A percentile compares a stretch with the other conserved stretches of the same genome.
Evolutionary conservation across 2,797 vertebrate species (phyloP).

Genomic region (Threskiornis aethiopicus): DNA sequence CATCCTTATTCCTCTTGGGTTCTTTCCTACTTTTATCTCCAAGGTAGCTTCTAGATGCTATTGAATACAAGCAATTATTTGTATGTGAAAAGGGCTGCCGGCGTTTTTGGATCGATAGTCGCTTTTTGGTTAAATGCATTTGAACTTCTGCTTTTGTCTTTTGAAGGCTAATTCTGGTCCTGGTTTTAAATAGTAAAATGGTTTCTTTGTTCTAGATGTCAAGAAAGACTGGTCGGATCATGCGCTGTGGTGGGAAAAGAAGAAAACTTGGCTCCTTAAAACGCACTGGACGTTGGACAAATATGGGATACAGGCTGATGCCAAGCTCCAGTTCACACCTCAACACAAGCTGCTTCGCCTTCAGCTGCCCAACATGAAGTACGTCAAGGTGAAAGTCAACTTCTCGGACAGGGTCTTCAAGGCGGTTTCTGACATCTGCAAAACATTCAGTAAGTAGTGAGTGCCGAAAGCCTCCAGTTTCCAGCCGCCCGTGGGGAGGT

Average conservation of each 20-base stretch:
- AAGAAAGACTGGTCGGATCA: slow-evolving; percentile 99
- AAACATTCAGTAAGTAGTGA: slow-evolving; percentile 95
- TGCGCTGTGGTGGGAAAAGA: slow-evolving; percentile 99
- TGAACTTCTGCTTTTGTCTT: not conserved
- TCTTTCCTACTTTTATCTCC: not conserved
- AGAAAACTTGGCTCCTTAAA: slow-evolving; percentile 97
- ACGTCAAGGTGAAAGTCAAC: slow-evolving; percentile 99
- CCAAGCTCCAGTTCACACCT: slow-evolving; percentile 94
- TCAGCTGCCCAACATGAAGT: slow-evolving; percentile 98
- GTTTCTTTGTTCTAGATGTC: slow-evolving; percentile 81
- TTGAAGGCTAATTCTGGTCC: not conserved
- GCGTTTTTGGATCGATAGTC: rapidly evolving
- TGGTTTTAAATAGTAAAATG: not conserved
- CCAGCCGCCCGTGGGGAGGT: not conserved
- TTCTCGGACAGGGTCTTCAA: slow-evolving; percentile 99
- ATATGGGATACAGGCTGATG: slow-evolving; percentile 98
- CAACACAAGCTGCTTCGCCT: slow-evolving; percentile 97
- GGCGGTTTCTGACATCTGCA: slow-evolving; percentile 98
- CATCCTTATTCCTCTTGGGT: not conserved
- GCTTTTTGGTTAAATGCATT: not conserved
- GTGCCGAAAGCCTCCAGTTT: not conserved
- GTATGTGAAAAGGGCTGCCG: not conserved
- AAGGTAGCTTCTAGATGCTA: not conserved
- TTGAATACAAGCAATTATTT: not conserved
- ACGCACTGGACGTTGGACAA: slow-evolving; percentile 99